phyloP scores from a whole-genome alignment of 2,113 vertebrate genomes.

The Pelodiscus sinensis region DNA sequence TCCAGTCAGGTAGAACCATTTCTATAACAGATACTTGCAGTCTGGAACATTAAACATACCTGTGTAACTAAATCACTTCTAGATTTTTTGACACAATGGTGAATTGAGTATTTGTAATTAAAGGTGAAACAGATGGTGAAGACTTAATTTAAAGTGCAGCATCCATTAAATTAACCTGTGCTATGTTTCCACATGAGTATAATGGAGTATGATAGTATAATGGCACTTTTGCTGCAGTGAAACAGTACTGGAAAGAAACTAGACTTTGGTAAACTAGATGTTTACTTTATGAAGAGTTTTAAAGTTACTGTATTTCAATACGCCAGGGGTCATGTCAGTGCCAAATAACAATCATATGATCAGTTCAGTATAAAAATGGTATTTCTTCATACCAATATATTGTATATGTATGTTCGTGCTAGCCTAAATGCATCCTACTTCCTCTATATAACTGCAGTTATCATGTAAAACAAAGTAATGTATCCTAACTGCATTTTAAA shows the following conservation, averaged over 20 bases:
- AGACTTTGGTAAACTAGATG: slow-evolving; percentile 31
- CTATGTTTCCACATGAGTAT: neutral
- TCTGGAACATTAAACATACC: neutral
- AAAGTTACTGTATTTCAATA: slow-evolving; percentile 27
- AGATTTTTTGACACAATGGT: slow-evolving; percentile 8
- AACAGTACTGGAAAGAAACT: slow-evolving; percentile 13
- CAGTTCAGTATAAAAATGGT: slow-evolving; percentile 15
- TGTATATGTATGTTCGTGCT: slow-evolving; percentile 33
- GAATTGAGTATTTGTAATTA: slow-evolving; percentile 36
- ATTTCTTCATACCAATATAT: slow-evolving; percentile 51
- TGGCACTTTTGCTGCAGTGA: slow-evolving; percentile 48
- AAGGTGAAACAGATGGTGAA: slow-evolving; percentile 37
- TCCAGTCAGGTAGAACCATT: neutral
- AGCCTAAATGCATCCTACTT: slow-evolving; percentile 40
- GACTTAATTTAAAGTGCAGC: neutral
- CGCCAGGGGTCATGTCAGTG: slow-evolving; percentile 44
- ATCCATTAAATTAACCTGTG: slow-evolving; percentile 13
- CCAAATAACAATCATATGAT: slow-evolving; percentile 59
- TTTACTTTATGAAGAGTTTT: slow-evolving; percentile 43
- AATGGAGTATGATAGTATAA: slow-evolving; percentile 38
- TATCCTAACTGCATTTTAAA: neutral
- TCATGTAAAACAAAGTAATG: slow-evolving; percentile 24
- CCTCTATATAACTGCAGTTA: slow-evolving; percentile 37
- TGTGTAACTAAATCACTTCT: slow-evolving; percentile 21
- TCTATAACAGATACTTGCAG: neutral